Base-by-base conservation (phyloP, 2,888 invertebrate species). In the Branchellion lobata region DNA sequence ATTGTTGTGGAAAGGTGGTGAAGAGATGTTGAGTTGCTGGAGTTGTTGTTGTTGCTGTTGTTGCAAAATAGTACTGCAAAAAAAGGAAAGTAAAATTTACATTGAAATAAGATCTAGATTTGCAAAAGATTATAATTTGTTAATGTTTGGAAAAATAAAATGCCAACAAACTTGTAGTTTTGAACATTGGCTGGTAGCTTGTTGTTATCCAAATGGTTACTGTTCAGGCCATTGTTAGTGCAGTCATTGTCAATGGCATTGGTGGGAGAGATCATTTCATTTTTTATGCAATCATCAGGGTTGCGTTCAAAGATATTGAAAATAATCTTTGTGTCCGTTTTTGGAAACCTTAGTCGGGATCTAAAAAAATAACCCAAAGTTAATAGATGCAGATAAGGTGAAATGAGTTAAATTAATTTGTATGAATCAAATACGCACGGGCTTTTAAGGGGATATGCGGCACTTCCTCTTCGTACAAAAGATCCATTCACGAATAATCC, bases 401-500 rank as follows among this genome's bases (percentile, higher is more conserved):
- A 8, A 5, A 5, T 27, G 5, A 11, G 29, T 65, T 11, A 65
- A 65, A 29, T 65, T 65, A 5, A 29, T 51, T 51, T 51, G n/a
- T n/a, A 27, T 65, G 65, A 65, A 47, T 29, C 18, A n/a, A 47
- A 33, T n/a, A 65, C 77, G 31, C n/a, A 77, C 77, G 29, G 61
- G 57, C 57, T 77, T 61, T 77, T 77, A 2, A 77, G 65, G 18
- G 53, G 77, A 36, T 57, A 36, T 33, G 57, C 77, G 31, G 77
- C 77, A 77, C 77, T 65, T n/a, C 77, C 77, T 65, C 61, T 77
- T 33, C 77, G 57, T 18, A 77, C 31, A 61, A 77, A 77, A 27
- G 57, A 65, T 11, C 77, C 77, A 65, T 77, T 77, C 11, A 77
- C 77, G 53, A 77, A 77, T 24, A 77, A 34, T n/a, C 77, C 77